Percentiles rank a stretch among this genome's conserved stretches.
These are phyloP conservation scores for Dryobates pubescens DNA, from an alignment of 2,797 vertebrate genomes.

Conservation along the genomic window DNA sequence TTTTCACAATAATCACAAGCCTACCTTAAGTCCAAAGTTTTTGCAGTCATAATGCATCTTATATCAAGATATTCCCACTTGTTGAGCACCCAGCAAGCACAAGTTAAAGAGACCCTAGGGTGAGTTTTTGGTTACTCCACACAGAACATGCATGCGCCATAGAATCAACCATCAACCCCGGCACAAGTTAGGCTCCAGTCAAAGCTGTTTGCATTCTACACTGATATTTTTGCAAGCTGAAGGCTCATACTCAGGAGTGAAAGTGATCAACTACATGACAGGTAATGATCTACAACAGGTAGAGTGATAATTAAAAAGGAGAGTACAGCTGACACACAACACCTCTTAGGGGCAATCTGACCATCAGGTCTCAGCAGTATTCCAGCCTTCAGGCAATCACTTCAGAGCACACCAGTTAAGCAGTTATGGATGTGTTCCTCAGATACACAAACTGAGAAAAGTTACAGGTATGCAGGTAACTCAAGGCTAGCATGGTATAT, in stretches of 20 bases:
- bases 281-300: background rate
- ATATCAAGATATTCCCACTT: background rate
- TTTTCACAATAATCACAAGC: background rate
- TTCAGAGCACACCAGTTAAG: background rate
- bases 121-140: background rate
- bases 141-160: background rate
- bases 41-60: background rate
- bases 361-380: background rate
- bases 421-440: background rate
- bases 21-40: background rate
- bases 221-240: background rate
- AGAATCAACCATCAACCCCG: background rate
- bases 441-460: background rate
- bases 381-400: background rate
- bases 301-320: background rate
- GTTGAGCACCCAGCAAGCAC: background rate
- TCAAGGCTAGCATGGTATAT: background rate
- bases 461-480: background rate
- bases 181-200: background rate
- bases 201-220: background rate
- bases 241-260: background rate
- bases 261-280: background rate
- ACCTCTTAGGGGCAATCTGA: background rate
- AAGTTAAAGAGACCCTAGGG: background rate
- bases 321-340: background rate